Percentiles rank a stretch among this genome's conserved stretches.
Evolutionary conservation across 2,888 invertebrate genomes (phyloP).

Genomic region (Luperina testacea): DNA sequence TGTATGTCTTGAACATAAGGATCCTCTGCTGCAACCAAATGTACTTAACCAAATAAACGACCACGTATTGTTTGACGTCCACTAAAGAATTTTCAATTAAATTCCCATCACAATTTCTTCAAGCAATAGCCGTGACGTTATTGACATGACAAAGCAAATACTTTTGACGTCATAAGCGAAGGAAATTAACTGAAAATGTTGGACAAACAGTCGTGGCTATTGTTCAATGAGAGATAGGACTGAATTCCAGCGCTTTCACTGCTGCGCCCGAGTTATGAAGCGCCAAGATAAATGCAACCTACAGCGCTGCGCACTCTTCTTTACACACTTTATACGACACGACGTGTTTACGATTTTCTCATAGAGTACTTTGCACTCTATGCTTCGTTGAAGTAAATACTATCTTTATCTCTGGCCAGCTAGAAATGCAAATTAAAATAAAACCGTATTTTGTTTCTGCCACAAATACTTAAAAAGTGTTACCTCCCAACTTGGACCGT

Average conservation of each 20-base stretch:
- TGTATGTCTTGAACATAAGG: neutral
- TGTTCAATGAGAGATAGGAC: conserved; percentile 74
- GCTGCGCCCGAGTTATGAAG: conserved; percentile 74
- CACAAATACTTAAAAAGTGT: neutral
- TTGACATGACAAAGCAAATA: conserved; percentile 65
- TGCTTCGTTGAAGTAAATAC: conserved; percentile 2
- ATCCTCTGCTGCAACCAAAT: neutral
- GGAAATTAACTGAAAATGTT: conserved; percentile 72
- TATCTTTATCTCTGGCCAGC: neutral
- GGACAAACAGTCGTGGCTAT: conserved; percentile 72
- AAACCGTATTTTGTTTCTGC: conserved; percentile 8
- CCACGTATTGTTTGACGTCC: conserved; percentile 1
- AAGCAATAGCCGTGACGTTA: conserved; percentile 41
- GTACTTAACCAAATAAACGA: neutral
- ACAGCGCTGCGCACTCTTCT: conserved; percentile 51
- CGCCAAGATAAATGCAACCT: conserved; percentile 75
- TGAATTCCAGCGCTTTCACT: conserved; percentile 77
- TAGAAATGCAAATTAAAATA: conserved; percentile 12
- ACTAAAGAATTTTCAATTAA: conserved; percentile 40
- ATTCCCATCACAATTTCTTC: conserved; percentile 39
- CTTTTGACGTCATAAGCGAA: conserved; percentile 58
- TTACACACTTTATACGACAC: conserved; percentile 48
- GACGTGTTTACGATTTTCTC: conserved; percentile 49
- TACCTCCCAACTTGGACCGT: neutral
- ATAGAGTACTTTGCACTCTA: conserved; percentile 31